A percentile compares a stretch with the other conserved stretches of the same genome.
phyloP scores from a whole-genome alignment of 2,888 invertebrate species.

The Drosophila affinis region DNA sequence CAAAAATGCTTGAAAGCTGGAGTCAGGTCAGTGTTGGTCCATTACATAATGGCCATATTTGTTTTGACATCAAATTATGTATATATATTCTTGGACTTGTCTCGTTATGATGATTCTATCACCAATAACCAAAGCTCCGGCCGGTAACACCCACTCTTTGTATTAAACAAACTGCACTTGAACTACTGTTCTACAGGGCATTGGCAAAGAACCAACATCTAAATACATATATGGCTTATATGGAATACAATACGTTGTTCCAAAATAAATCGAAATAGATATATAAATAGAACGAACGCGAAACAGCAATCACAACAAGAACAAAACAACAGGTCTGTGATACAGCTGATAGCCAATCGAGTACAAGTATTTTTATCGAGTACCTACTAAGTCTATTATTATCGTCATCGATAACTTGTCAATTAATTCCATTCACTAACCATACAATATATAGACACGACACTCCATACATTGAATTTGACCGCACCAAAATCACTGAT shows the following conservation, averaged over 20 bases:
- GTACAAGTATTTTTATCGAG: too few relatives aligned
- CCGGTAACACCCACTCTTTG: conserved; percentile 39
- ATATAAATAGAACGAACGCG: conserved; percentile 66
- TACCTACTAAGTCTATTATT: too few relatives aligned
- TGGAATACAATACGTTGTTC: conserved; percentile 59
- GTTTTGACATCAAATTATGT: conserved; percentile 42
- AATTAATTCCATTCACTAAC: too few relatives aligned
- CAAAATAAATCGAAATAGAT: conserved; percentile 65
- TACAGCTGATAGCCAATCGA: too few relatives aligned
- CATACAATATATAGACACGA: too few relatives aligned
- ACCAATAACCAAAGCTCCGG: conserved; percentile 11
- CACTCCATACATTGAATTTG: too few relatives aligned
- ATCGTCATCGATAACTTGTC: too few relatives aligned
- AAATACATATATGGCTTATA: conserved; percentile 26
- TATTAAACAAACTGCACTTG: neutral
- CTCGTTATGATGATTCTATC: conserved; percentile 22
- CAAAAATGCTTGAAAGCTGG: conserved; percentile 18
- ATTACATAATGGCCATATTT: conserved; percentile 65
- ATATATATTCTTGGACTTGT: conserved; percentile 32
- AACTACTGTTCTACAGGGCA: conserved; percentile 5
- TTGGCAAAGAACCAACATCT: conserved; percentile 34
- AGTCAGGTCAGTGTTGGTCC: conserved; percentile 22
- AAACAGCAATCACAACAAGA: conserved; percentile 36
- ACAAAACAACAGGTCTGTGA: conserved; percentile 52
- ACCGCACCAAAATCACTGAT: too few relatives aligned